These are phyloP conservation scores for Oryzias melastigma DNA, from an alignment of 2,113 vertebrate genomes.

Conservation along the genomic window DNA sequence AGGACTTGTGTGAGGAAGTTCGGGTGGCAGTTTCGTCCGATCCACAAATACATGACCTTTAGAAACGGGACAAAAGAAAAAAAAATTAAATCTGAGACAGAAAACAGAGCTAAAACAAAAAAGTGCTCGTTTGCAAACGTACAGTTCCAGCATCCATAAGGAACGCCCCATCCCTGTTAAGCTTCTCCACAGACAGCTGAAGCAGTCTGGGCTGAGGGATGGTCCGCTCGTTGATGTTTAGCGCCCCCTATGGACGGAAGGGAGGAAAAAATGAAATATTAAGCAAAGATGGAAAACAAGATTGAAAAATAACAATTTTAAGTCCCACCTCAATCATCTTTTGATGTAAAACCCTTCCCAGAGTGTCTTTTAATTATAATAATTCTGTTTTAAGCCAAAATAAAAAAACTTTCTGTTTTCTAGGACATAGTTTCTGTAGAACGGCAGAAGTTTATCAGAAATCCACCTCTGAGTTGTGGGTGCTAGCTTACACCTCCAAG, in stretches of 20 bases:
- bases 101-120: neutral
- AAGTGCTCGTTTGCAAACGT: slow-evolving; percentile 25
- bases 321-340: too few relatives aligned
- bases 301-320: neutral
- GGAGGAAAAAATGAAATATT: neutral
- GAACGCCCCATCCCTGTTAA: slow-evolving; percentile 89
- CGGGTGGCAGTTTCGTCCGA: slow-evolving; percentile 88
- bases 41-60: slow-evolving; percentile 90
- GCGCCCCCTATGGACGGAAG: slow-evolving; percentile 79
- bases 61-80: neutral
- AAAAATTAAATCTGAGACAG: too few relatives aligned
- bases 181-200: slow-evolving; percentile 93
- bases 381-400: too few relatives aligned
- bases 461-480: too few relatives aligned
- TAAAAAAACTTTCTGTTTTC: too few relatives aligned
- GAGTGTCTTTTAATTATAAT: too few relatives aligned
- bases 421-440: too few relatives aligned
- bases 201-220: slow-evolving; percentile 90
- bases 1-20: slow-evolving; percentile 88
- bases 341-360: too few relatives aligned
- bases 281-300: neutral
- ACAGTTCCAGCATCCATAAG: slow-evolving; percentile 94
- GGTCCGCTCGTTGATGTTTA: slow-evolving; percentile 87
- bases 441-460: too few relatives aligned
- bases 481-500: too few relatives aligned